phyloP scores from a whole-genome alignment of 2,888 invertebrate genomes.

The Orthosia incerta region DNA sequence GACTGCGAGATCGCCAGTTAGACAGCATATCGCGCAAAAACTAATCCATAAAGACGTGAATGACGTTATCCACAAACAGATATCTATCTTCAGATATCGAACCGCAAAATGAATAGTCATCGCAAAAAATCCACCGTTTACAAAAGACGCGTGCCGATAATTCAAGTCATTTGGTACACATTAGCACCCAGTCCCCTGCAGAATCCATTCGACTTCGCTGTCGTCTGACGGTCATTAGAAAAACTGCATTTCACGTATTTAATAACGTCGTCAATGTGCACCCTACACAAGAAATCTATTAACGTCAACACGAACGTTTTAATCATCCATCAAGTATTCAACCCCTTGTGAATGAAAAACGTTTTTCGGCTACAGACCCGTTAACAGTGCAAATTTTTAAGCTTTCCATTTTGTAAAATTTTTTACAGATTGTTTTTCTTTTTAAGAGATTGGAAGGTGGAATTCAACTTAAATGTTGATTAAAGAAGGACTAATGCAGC shows the following conservation, averaged over 20 bases:
- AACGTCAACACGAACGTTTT: slow-evolving; percentile 84
- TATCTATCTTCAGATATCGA: slow-evolving; percentile 43
- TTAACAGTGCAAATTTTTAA: slow-evolving; percentile 47
- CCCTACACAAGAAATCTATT: slow-evolving; percentile 87
- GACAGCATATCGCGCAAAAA: slow-evolving; percentile 36
- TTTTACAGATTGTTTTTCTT: slow-evolving; percentile 26
- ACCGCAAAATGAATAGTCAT: slow-evolving; percentile 60
- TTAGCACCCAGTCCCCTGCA: slow-evolving; percentile 73
- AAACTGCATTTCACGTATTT: slow-evolving; percentile 90
- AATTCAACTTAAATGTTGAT: not conserved
- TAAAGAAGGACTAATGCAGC: slow-evolving; percentile 17
- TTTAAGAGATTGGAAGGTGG: not conserved
- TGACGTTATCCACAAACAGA: slow-evolving; percentile 52
- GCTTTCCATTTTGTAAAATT: slow-evolving; percentile 40
- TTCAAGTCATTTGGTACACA: slow-evolving; percentile 81
- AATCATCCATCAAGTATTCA: slow-evolving; percentile 83
- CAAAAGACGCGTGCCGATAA: slow-evolving; percentile 71
- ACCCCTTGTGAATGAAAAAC: slow-evolving; percentile 72
- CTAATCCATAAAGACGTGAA: slow-evolving; percentile 32
- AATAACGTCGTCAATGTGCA: slow-evolving; percentile 85
- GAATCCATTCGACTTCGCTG: slow-evolving; percentile 65
- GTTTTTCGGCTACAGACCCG: slow-evolving; percentile 44
- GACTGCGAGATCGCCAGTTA: not conserved
- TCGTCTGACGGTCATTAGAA: slow-evolving; percentile 80
- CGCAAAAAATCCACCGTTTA: slow-evolving; percentile 61